Conservation (phyloP, 92 coral and sea anemone genomes). For the Palythoa caribaeorum region DNA sequence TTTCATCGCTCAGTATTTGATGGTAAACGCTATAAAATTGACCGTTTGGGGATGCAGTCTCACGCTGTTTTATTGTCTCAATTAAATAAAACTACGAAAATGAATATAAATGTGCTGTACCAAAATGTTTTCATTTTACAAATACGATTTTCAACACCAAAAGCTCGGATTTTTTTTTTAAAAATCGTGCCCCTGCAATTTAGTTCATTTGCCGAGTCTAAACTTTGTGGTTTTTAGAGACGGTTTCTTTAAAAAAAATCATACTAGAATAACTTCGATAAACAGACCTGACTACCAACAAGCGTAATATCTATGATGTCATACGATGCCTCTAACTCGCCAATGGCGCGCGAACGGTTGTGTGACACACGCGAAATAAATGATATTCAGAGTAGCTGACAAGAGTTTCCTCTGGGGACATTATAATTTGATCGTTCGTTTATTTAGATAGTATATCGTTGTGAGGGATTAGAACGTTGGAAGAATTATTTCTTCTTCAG, state of each 20-base stretch:
- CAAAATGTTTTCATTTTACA: neutral
- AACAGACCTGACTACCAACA: neutral
- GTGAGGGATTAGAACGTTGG: conserved; percentile 31
- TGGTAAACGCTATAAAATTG: neutral
- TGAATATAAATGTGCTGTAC: neutral
- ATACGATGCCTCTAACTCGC: neutral
- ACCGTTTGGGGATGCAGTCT: neutral
- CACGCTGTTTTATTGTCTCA: conserved; percentile 27
- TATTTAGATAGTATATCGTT: neutral
- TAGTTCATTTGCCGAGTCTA: neutral
- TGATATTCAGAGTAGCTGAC: conserved; percentile 24
- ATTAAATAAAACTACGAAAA: neutral
- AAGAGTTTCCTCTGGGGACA: conserved; percentile 42
- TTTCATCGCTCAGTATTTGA: neutral
- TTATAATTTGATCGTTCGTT: conserved; percentile 3
- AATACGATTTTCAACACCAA: neutral
- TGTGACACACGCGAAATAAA: conserved; percentile 29
- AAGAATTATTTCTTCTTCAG: conserved; percentile 12
- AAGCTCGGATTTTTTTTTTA: neutral
- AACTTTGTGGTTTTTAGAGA: neutral
- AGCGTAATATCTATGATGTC: neutral
- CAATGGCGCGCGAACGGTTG: conserved; percentile 41
- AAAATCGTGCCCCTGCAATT: neutral
- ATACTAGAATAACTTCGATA: neutral
- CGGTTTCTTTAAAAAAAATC: neutral